Conservation (phyloP, 2,888 invertebrate genomes). For the Itoplectis maculator region DNA sequence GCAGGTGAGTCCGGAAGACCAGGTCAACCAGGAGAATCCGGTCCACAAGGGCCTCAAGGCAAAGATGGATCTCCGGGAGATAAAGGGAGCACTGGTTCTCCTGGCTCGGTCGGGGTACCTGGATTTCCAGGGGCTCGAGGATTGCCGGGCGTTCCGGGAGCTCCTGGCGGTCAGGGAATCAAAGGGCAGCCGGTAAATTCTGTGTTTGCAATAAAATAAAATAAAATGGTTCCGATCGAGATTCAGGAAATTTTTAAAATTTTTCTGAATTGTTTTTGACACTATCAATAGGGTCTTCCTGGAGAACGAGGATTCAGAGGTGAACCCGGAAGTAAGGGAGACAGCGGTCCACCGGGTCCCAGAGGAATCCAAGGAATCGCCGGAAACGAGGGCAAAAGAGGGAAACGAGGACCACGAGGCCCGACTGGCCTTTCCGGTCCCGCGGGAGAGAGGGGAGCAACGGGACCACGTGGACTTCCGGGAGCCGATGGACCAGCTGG, state of each 20-base stretch:
- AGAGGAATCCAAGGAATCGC: conserved; percentile 91
- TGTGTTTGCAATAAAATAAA: conserved; percentile 11
- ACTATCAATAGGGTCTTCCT: conserved; percentile 87
- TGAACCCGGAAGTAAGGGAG: conserved; percentile 91
- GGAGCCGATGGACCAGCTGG: conserved; percentile 92
- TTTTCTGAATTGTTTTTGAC: conserved; percentile 46
- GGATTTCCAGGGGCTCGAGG: conserved; percentile 94
- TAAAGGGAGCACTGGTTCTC: conserved; percentile 91
- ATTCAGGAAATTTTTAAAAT: too few relatives aligned
- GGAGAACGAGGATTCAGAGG: conserved; percentile 94
- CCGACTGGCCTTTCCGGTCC: conserved; percentile 90
- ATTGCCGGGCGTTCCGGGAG: conserved; percentile 90
- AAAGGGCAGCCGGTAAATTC: conserved; percentile 90
- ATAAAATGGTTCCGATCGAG: too few relatives aligned
- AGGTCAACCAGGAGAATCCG: conserved; percentile 91
- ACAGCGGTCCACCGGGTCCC: conserved; percentile 90
- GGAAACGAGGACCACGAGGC: conserved; percentile 92
- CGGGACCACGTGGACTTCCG: conserved; percentile 89
- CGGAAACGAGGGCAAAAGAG: conserved; percentile 93
- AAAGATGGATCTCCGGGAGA: conserved; percentile 93
- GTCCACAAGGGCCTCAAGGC: conserved; percentile 91
- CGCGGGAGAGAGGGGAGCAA: conserved; percentile 90
- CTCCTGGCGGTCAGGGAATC: conserved; percentile 90
- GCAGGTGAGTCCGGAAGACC: conserved; percentile 91
- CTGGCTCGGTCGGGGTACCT: conserved; percentile 90